A percentile compares a stretch with the other conserved stretches of the same genome.
These are phyloP conservation scores for Monomorium pharaonis DNA, from an alignment of 1,140 invertebrate genomes.

Conservation along the genomic window DNA sequence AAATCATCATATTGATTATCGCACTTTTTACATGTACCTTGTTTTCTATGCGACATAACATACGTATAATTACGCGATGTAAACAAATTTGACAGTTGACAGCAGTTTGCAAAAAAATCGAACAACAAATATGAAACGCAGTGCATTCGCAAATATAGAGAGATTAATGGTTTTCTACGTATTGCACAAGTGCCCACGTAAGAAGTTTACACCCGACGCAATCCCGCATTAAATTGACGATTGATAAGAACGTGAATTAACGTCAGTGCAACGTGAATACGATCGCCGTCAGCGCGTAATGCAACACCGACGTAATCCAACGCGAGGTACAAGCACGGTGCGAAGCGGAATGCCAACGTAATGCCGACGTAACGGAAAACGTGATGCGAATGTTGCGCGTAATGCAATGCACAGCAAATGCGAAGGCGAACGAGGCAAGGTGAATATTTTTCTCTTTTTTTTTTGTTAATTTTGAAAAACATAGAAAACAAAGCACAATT, in stretches of 20 bases:
- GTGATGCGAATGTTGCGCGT: conserved; percentile 31
- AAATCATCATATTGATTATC: background rate
- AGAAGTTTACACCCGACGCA: background rate
- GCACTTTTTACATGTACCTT: background rate
- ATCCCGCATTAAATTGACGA: conserved; percentile 2
- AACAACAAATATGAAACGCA: background rate
- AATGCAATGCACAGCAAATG: conserved; percentile 30
- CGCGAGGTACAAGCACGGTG: background rate
- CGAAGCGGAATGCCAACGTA: conserved; percentile 24
- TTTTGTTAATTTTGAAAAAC: background rate
- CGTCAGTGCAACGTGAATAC: background rate
- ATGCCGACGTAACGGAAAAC: conserved; percentile 49
- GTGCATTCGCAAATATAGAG: background rate
- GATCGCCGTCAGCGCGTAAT: conserved; percentile 14
- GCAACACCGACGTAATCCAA: conserved; percentile 4
- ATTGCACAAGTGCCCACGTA: background rate
- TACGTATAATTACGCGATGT: background rate
- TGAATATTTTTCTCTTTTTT: conserved; percentile 20
- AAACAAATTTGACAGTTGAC: background rate
- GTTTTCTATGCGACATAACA: background rate
- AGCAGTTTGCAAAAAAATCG: background rate
- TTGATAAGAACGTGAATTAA: conserved; percentile 23
- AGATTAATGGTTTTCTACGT: background rate
- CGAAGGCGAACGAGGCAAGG: background rate
- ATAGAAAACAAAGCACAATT: no score